Evolutionary conservation across 1,140 invertebrate species (phyloP), one percentile per base, ranked within the genome.

Genomic region (Thaumetopoea pityocampa): DNA sequence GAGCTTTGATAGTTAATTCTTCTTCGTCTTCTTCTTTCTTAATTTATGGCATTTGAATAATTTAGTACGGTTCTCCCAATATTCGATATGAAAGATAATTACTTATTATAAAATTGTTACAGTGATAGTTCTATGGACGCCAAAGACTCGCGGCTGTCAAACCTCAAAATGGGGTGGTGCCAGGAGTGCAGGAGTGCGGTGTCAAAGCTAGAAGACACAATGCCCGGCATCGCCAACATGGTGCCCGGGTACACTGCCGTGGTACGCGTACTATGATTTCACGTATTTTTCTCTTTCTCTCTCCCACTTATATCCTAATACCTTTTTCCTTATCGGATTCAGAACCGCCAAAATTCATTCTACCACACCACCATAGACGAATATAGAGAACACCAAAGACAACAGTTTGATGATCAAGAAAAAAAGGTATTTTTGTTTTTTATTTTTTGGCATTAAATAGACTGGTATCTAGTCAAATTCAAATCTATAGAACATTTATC

Each of bases 351-450:
- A 4, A 54, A 54, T 7, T 30, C 30, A n/a, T 35, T 53, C 7
- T 64, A 56, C 1, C 70, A 62, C 32, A 48, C 55, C 19, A 58
- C 47, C 20, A 82, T 82, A 34, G 63, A 77, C 5, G 78, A 82
- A 40, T 82, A 82, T 47, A 67, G 74, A 35, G 65, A 76, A 34
- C 63, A 74, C 24, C 78, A 82, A 36, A 61, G 47, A 40, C 61
- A 65, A 42, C 57, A 77, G 32, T 34, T 70, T 10, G 63, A 74
- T 5, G 63, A 61, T 4, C 45, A 65, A 18, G 60, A 71, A 8
- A 46, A 44, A 35, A 63, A 64, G 62, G 68, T 76, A 60, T 12
- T 45, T 23, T 16, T 10, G 19, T 24, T n/a, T n/a, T n/a, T n/a
- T n/a, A n/a, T n/a, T n/a, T n/a, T n/a, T n/a, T n/a, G n/a, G n/a